These are phyloP conservation scores for Peromyscus leucopus DNA, from an alignment of 2,113 vertebrate species.

Conservation along the genomic window DNA sequence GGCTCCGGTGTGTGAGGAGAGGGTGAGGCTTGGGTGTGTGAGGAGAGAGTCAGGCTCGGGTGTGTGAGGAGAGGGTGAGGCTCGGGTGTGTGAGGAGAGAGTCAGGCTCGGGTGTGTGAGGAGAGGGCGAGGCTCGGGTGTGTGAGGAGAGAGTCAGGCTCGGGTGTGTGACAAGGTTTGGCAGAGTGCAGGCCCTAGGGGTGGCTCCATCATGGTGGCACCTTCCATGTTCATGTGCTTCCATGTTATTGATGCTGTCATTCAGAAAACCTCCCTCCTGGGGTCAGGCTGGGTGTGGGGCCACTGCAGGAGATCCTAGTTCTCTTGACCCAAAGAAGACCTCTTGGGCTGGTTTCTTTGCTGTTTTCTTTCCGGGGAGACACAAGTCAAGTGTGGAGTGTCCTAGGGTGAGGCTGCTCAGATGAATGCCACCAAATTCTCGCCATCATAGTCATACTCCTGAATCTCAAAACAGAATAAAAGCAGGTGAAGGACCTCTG, in stretches of 20 bases:
- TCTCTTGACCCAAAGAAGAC: background rate
- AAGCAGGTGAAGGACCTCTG: background rate
- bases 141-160: too few species aligned
- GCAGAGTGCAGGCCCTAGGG: too few species aligned
- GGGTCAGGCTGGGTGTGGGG: background rate
- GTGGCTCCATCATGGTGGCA: too few species aligned
- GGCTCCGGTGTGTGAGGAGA: too few species aligned
- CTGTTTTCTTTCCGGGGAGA: conserved; percentile 57
- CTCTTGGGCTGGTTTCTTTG: background rate
- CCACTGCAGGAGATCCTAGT: background rate
- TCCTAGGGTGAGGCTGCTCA: conserved; percentile 61
- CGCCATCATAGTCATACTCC: conserved; percentile 16
- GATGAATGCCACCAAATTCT: conserved; percentile 37
- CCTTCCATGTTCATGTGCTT: background rate
- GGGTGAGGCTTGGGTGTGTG: too few species aligned
- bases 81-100: too few species aligned
- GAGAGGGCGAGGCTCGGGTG: too few species aligned
- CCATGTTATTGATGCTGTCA: background rate
- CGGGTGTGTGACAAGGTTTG: background rate
- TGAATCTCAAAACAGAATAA: background rate
- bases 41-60: too few species aligned
- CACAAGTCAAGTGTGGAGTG: conserved; percentile 29
- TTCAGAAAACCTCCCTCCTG: background rate
- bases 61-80: too few species aligned
- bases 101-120: too few species aligned